These are phyloP conservation scores for Eupithecia subfuscata DNA, from an alignment of 2,888 invertebrate genomes.

Conservation along the genomic window DNA sequence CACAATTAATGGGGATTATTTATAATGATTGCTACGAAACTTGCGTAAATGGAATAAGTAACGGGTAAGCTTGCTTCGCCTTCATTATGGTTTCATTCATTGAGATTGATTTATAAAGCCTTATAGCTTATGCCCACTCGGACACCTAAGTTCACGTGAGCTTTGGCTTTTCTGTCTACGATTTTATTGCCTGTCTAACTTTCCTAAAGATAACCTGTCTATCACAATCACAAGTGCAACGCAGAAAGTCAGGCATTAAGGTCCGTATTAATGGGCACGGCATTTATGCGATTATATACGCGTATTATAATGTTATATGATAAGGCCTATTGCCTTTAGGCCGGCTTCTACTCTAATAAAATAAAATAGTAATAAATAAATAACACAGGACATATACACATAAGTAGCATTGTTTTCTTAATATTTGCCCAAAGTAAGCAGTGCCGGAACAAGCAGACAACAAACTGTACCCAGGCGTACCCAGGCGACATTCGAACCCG, in stretches of 20 bases:
- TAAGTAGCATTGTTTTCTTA: no score
- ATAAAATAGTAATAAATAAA: no score
- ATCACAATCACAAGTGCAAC: neutral
- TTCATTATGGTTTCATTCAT: constrained; percentile 13
- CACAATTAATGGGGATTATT: constrained; percentile 32
- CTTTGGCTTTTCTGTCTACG: neutral
- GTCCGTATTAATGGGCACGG: neutral
- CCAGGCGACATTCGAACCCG: no score
- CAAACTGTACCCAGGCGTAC: no score
- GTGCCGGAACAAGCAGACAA: no score
- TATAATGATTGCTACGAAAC: constrained; percentile 33
- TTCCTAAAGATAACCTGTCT: neutral
- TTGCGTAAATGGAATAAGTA: constrained; percentile 24
- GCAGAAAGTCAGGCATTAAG: neutral
- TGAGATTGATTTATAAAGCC: constrained; percentile 8
- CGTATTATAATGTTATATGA: no score
- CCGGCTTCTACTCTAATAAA: no score
- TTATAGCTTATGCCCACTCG: neutral
- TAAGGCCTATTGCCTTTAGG: no score
- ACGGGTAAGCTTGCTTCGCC: constrained; percentile 27
- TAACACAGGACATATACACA: no score
- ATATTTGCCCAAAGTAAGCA: no score
- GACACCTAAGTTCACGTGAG: neutral
- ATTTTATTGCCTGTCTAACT: neutral
- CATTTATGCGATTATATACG: no score